A percentile compares a stretch with the other conserved stretches of the same genome.
Conservation (phyloP, 2,113 vertebrate species). For the Microcebus jonahi region DNA sequence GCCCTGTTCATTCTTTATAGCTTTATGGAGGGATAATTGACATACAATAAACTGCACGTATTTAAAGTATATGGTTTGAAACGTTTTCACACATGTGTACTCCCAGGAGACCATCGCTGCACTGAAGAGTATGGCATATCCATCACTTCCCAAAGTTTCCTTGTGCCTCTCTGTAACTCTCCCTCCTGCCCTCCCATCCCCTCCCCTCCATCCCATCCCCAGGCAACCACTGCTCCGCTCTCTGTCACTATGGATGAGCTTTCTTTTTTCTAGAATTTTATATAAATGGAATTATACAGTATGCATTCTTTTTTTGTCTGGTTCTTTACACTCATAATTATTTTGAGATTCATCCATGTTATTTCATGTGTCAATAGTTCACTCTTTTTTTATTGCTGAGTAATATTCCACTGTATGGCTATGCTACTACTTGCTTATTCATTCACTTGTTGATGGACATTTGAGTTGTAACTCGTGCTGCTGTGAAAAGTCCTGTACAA, state of each 20-base stretch:
- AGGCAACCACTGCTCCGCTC: background rate
- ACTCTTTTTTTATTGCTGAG: background rate
- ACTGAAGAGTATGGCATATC: background rate
- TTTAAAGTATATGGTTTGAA: background rate
- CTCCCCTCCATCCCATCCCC: background rate
- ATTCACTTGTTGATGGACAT: background rate
- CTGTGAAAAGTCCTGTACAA: background rate
- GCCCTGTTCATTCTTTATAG: background rate
- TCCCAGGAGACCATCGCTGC: background rate
- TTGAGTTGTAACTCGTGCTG: background rate
- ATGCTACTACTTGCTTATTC: background rate
- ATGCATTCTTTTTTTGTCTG: background rate
- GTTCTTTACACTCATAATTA: background rate
- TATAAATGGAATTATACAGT: background rate
- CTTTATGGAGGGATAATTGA: background rate
- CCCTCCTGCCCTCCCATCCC: background rate
- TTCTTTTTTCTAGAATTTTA: background rate
- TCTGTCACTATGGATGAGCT: background rate
- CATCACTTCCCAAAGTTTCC: background rate
- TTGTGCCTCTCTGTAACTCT: background rate
- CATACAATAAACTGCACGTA: background rate
- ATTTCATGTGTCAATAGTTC: background rate
- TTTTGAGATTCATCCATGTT: background rate
- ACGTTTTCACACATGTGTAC: background rate
- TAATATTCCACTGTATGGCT: background rate